Percentiles rank a stretch among this genome's conserved stretches.
Evolutionary conservation across 2,113 vertebrate genomes (phyloP).

Genomic region (Aspidoscelis tigris): DNA sequence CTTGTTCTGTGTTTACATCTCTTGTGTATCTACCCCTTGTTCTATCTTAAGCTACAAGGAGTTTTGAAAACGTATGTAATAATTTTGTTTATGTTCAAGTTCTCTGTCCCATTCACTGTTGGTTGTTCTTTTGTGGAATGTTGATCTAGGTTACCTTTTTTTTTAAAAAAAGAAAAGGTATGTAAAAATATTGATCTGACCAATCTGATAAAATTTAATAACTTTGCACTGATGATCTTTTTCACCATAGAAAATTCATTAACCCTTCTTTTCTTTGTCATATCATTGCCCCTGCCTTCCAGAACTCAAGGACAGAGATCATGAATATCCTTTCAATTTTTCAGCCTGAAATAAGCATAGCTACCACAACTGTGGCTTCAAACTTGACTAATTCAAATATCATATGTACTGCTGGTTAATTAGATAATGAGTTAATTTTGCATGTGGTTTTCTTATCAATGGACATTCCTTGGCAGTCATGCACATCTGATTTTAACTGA

Average conservation of each 20-base stretch:
- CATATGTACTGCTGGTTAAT: not conserved
- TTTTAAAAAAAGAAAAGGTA: no score
- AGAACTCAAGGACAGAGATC: no score
- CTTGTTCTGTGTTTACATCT: not conserved
- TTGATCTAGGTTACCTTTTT: no score
- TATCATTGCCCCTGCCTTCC: not conserved
- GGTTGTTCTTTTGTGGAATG: no score
- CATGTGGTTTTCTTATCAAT: not conserved
- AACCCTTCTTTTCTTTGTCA: not conserved
- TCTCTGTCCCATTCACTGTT: no score
- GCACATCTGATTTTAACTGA: not conserved
- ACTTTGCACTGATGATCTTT: not conserved
- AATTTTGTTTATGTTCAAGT: not conserved
- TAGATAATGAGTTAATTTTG: not conserved
- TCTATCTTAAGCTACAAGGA: not conserved
- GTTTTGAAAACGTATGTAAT: not conserved
- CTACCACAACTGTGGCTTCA: not conserved
- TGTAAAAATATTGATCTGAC: no score
- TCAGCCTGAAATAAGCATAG: not conserved
- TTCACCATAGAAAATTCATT: not conserved
- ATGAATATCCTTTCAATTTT: not conserved
- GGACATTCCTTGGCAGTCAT: not conserved
- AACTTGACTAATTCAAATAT: not conserved
- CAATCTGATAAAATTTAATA: not conserved
- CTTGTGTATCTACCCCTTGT: no score